Base-by-base conservation (phyloP, 2,888 invertebrate species). In the Dyspetes luteomarginatus region DNA sequence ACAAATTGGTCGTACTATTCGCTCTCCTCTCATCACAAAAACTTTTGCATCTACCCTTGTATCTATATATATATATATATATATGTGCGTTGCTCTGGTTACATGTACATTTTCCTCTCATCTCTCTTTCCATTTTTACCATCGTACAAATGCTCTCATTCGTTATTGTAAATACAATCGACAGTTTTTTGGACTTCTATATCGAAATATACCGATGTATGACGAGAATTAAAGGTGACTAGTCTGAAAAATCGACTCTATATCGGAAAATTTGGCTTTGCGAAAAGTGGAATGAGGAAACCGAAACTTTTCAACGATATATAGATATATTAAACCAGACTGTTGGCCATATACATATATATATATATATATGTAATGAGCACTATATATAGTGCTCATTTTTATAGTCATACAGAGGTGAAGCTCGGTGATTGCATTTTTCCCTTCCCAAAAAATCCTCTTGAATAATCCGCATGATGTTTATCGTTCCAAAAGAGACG, bases 1-100 rank as follows among this genome's bases (percentile, higher is more conserved):
- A 68, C 67, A 68, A 68, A 68, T 68, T 17, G 52, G 41, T 68
- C 55, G 55, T 36, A 15, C 52, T 24, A 55, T 19, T 15, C 48
- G 19, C 45, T 67, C 67, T n/a, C 17, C 15, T 22, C 36, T 24
- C 3, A 4, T 24, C 36, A 36, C 7, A 12, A 12, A 67, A 67
- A 55, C 67, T 67, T 67, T 67, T 41, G n/a, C 52, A 15, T 41
- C 7, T 5, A n/a, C 52, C 30, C 30, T 24, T n/a, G 15, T 30
- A 28, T 5, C 12, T 4, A 9, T 48, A 12, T 19, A 15, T 19
- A 28, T 17, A 48, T 65, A 24, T n/a, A 30, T 19, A n/a, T 12
- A 48, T 48, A 28, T 12, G 15, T 28, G 26, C 45, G 9, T 19
- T 28, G 45, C 12, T 48, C 4, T n/a, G 43, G 2, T 22, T 1